Conservation (phyloP, 2,797 vertebrate species). For the Distichodus sexfasciatus region DNA sequence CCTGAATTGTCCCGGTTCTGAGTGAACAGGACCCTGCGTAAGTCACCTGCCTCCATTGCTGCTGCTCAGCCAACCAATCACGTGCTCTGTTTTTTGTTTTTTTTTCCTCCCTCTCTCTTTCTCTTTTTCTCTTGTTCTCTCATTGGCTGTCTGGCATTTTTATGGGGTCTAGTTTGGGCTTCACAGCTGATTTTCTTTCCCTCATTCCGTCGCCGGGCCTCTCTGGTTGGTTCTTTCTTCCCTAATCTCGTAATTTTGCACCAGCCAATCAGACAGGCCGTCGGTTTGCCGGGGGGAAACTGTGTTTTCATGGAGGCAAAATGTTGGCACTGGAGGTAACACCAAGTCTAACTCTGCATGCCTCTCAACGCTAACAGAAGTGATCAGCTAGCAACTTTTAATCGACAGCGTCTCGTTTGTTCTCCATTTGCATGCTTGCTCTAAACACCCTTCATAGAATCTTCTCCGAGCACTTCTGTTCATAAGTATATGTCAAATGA, state of each 20-base stretch:
- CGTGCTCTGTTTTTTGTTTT: no score
- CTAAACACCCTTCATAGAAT: constrained; percentile 53
- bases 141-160: constrained; percentile 71
- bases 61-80: constrained; percentile 65
- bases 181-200: constrained; percentile 60
- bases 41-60: constrained; percentile 81
- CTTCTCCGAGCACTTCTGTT: constrained; percentile 42
- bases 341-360: constrained; percentile 69
- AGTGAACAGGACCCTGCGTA: constrained; percentile 90
- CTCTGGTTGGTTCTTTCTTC: constrained; percentile 50
- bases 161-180: constrained; percentile 61
- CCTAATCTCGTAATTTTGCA: constrained; percentile 49
- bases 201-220: constrained; percentile 55
- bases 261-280: constrained; percentile 61
- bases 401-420: constrained; percentile 41
- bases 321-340: constrained; percentile 50
- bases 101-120: constrained; percentile 44
- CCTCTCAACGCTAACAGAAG: constrained; percentile 45
- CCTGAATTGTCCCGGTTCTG: constrained; percentile 97
- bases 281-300: constrained; percentile 60
- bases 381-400: constrained; percentile 37
- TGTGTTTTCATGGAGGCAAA: constrained; percentile 48
- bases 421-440: constrained; percentile 67
- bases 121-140: constrained; percentile 59
- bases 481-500: constrained; percentile 58